These are phyloP conservation scores for Himantopus leucocephalus DNA, from an alignment of 2,113 vertebrate genomes.

Conservation along the genomic window DNA sequence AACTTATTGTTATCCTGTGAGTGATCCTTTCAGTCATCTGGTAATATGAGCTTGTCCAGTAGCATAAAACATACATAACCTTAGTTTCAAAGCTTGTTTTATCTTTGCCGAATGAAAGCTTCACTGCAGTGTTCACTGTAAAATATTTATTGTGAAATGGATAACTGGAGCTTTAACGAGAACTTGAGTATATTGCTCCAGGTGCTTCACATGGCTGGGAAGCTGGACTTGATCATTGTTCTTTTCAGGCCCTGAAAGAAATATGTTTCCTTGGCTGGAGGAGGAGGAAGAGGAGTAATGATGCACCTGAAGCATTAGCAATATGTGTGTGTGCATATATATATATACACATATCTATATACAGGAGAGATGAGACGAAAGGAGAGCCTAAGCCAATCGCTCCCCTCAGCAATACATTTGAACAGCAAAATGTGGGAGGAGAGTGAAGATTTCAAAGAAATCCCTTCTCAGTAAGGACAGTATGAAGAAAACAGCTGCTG, in stretches of 20 bases:
- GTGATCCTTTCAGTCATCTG: background rate
- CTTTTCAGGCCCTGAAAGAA: background rate
- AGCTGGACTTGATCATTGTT: background rate
- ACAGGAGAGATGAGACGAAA: background rate
- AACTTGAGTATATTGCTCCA: conserved; percentile 20
- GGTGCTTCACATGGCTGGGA: background rate
- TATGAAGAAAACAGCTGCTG: background rate
- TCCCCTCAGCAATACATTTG: background rate
- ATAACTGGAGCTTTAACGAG: conserved; percentile 20
- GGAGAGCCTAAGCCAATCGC: background rate
- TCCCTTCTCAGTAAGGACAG: background rate
- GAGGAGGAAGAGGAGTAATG: background rate
- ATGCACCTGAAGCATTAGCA: background rate
- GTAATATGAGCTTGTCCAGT: background rate
- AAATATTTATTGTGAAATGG: conserved; percentile 65
- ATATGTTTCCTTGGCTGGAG: background rate
- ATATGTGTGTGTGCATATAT: background rate
- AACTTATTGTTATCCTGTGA: background rate
- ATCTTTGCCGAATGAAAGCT: conserved; percentile 39
- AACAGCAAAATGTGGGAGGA: background rate
- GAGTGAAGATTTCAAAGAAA: background rate
- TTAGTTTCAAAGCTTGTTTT: background rate
- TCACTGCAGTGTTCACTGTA: conserved; percentile 4
- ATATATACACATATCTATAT: background rate
- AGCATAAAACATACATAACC: background rate